Evolutionary conservation across 2,888 invertebrate species (phyloP).

Genomic region (Parthenolecanium corni): DNA sequence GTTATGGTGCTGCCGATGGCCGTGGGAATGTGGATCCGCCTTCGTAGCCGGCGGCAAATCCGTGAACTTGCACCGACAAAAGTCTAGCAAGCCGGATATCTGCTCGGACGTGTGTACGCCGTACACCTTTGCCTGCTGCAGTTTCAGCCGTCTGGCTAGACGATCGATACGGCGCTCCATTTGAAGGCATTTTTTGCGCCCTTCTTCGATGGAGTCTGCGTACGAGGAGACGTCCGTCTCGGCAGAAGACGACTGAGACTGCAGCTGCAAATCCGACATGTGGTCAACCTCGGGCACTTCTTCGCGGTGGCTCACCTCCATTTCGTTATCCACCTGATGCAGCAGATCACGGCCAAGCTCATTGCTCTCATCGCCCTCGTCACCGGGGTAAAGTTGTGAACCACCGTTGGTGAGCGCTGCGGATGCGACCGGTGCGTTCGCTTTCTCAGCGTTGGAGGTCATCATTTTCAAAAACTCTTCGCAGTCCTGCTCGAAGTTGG

Average conservation of each 20-base stretch:
- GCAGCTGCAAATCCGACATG: neutral
- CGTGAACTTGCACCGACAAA: constrained; percentile 8
- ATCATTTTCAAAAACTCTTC: constrained; percentile 25
- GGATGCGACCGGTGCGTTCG: neutral
- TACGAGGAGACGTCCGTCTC: neutral
- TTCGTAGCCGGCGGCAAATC: neutral
- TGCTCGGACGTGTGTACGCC: constrained; percentile 17
- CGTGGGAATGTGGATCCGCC: neutral
- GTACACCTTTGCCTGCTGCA: constrained; percentile 21
- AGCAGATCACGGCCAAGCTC: constrained; percentile 18
- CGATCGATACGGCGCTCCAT: constrained; percentile 26
- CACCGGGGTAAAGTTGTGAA: neutral
- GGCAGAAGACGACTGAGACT: neutral
- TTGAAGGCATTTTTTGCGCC: constrained; percentile 14
- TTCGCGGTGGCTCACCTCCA: too few relatives aligned
- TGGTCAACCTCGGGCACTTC: too few relatives aligned
- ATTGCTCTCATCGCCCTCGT: neutral
- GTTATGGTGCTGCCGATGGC: too few relatives aligned
- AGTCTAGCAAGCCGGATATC: constrained; percentile 13
- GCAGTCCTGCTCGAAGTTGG: constrained; percentile 15
- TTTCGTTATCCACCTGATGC: neutral
- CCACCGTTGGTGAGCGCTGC: constrained; percentile 7
- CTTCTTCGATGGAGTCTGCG: constrained; percentile 5
- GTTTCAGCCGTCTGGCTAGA: constrained; percentile 20
- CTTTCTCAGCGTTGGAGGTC: constrained; percentile 8